Evolutionary conservation across 2,888 invertebrate species (phyloP), one percentile per base, ranked within the genome.

Genomic region (Erynnis tages): DNA sequence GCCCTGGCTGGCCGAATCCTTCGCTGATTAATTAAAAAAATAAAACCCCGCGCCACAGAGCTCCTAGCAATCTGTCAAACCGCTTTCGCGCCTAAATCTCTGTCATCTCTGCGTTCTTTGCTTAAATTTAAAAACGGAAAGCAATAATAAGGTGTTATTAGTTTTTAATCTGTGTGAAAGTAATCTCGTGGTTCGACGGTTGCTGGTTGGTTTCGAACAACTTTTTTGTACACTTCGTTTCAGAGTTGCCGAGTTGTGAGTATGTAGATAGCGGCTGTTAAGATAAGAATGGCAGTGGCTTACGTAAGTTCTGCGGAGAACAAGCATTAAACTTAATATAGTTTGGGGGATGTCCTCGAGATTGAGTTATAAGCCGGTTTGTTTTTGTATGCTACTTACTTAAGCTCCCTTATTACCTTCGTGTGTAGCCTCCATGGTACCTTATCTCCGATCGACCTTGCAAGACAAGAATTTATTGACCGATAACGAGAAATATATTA

Each of bases 121-220:
- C 27, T 48, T 25, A 34, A 8, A 34, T 29, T 29, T 21, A 32
- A 14, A 45, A 76, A 72, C 69, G 66, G 66, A 64, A 79, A 86
- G 82, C 84, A 82, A 82, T 83, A 82, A 80, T 67, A 73, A 58
- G 67, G 81, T 84, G 83, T 78, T 81, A 73, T 69, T 76, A 74
- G 66, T 74, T 73, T 70, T 71, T 70, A 71, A 72, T 53, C 53
- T 70, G 66, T 71, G 67, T 54, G 48, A 64, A 70, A 59, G 55
- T 65, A 66, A 66, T 54, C 30, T 63, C 71, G 73, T 80, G 82
- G 79, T 82, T 79, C 71, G 70, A 62, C 55, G 69, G 70, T 75
- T 75, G 35, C 50, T 50, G 50, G 41, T 50, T 43, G 69, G 70
- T 72, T 71, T 68, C 62, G 57, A 62, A 29, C 44, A 50, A 23